phyloP scores from a whole-genome alignment of 2,888 invertebrate species.

The Hypselothyrea guttata region DNA sequence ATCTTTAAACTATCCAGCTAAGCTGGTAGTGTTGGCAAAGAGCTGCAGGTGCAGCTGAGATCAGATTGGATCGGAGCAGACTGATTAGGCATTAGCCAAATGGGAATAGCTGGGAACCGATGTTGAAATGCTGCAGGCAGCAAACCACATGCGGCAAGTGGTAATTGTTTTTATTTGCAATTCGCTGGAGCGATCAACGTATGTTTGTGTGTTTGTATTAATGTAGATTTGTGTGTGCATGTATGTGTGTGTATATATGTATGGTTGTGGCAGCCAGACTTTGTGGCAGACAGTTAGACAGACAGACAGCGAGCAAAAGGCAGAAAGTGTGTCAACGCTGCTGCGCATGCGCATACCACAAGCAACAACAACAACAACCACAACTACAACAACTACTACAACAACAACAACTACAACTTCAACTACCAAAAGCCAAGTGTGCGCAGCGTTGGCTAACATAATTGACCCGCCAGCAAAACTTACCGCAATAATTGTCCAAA shows the following conservation, averaged over 20 bases:
- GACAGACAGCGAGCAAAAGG: conserved; percentile 29
- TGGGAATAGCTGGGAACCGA: conserved; percentile 42
- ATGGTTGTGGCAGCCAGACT: conserved; percentile 24
- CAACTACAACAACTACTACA: conserved; percentile 12
- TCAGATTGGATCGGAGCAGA: conserved; percentile 22
- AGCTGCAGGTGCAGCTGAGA: neutral
- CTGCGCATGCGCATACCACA: conserved; percentile 63
- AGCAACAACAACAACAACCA: conserved; percentile 33
- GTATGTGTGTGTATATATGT: conserved; percentile 46
- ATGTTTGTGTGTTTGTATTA: conserved; percentile 47
- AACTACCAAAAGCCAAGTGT: conserved; percentile 14
- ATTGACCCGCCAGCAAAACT: conserved; percentile 51
- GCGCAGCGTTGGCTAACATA: conserved; percentile 6
- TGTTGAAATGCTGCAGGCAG: conserved; percentile 63
- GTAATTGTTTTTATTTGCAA: conserved; percentile 74
- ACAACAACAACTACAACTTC: conserved; percentile 16
- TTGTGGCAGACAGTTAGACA: conserved; percentile 11
- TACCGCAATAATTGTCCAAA: conserved; percentile 55
- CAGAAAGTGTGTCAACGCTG: conserved; percentile 71
- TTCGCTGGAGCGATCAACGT: conserved; percentile 54
- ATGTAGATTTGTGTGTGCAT: conserved; percentile 45
- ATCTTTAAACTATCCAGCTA: too few species aligned
- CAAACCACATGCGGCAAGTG: conserved; percentile 48
- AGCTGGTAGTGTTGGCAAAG: too few species aligned
- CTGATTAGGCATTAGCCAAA: conserved; percentile 35